phyloP scores from a whole-genome alignment of 2,797 vertebrate species.

The Gallirallus australis region DNA sequence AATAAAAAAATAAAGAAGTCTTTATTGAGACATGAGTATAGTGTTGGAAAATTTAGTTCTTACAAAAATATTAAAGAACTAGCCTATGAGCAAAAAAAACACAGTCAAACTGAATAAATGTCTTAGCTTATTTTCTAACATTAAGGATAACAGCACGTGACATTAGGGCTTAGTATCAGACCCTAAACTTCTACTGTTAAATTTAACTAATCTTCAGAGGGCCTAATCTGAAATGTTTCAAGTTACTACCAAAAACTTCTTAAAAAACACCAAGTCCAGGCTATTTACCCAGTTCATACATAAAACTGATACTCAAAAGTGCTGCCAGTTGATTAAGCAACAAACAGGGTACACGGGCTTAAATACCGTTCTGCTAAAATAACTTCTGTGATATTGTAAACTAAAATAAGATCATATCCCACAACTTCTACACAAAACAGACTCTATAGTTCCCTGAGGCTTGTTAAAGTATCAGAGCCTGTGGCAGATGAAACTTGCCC shows the following conservation, averaged over 20 bases:
- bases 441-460: neutral
- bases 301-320: neutral
- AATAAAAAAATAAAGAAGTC: too few species aligned
- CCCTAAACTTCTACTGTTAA: neutral
- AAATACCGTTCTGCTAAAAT: neutral
- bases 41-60: neutral
- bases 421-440: neutral
- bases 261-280: neutral
- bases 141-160: neutral
- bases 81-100: neutral
- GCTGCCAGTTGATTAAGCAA: too few species aligned
- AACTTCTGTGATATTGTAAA: neutral
- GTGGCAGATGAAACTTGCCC: neutral
- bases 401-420: neutral
- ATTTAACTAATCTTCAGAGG: neutral
- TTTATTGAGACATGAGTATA: neutral
- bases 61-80: neutral
- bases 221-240: neutral
- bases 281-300: neutral
- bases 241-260: neutral
- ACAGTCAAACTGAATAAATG: neutral
- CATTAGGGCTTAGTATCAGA: neutral
- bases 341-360: neutral
- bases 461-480: neutral
- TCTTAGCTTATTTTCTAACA: neutral